Evolutionary conservation across 2,888 invertebrate species (phyloP), one percentile per base, ranked within the genome.

Genomic region (Lutraria lutraria): DNA sequence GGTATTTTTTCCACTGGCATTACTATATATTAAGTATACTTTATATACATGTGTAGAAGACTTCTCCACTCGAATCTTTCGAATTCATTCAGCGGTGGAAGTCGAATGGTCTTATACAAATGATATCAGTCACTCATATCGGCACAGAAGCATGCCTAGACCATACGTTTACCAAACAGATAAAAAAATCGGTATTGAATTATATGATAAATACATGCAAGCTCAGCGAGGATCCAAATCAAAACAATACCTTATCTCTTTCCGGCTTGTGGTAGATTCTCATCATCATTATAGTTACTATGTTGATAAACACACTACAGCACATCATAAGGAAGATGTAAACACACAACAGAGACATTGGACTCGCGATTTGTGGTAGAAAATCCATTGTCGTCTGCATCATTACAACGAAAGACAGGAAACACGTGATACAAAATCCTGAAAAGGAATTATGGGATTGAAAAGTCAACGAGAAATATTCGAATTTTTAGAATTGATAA

Each of bases 341-440:
- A 83, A 89, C 89, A 68, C 92, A 92, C 52, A 92, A 84, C 19
- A 91, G 81, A 10, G 90, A 89, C 91, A 92, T 89, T 8, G 90
- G 90, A 52, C 88, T 90, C 54, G 92, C 89, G 53, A 90, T 86
- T 81, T 90, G 88, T 21, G 92, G 92, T 72, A 92, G 85, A 84
- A 90, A 92, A 29, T 86, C 80, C 92, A 92, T 92, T 81, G 90
- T 90, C 86, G 90, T 91, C 83, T 92, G 89, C 89, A 92, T 83
- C 86, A 92, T 84, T 0, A 92, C 88, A 21, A 90, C 89, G 63
- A 91, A 92, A 68, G 92, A 89, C 86, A 92, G 90, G 89, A 92
- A 92, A 81, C 92, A 92, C 87, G 92, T 92, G 81, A 92, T 89
- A 56, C 87, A 92, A 63, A 92, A 92, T n/a, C 92, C 91, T 91